Conservation (phyloP, 2,888 invertebrate genomes). For the Lasioglossum lativentre region DNA sequence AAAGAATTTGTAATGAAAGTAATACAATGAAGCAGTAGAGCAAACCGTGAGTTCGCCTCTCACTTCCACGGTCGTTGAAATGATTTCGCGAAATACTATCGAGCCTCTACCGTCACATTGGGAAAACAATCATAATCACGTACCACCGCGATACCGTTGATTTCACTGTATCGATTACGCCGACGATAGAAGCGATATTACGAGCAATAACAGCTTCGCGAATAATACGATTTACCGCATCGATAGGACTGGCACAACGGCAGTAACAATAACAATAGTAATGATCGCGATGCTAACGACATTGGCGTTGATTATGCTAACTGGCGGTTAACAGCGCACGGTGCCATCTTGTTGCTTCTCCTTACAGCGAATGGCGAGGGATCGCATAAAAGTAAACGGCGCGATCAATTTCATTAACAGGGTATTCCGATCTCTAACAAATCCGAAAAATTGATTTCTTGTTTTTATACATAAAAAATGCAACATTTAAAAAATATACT, state of each 20-base stretch:
- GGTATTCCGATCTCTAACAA: background rate
- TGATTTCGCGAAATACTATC: background rate
- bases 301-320: constrained; percentile 33
- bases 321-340: constrained; percentile 17
- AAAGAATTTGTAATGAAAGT: no score
- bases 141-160: background rate
- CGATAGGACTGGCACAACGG: constrained; percentile 10
- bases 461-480: background rate
- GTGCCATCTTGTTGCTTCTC: constrained; percentile 19
- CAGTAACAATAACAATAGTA: constrained; percentile 43
- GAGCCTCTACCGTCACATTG: background rate
- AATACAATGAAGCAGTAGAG: no score
- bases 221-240: background rate
- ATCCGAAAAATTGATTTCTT: background rate
- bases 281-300: constrained; percentile 26
- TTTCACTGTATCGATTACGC: background rate
- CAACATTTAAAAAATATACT: background rate
- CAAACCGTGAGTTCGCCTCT: background rate
- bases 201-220: background rate
- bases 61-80: background rate
- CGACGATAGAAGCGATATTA: background rate
- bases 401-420: constrained; percentile 8
- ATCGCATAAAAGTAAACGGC: constrained; percentile 10
- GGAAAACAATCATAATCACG: constrained; percentile 3
- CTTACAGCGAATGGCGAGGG: background rate